phyloP scores from a whole-genome alignment of 2,113 vertebrate genomes.

The Geococcyx californianus region DNA sequence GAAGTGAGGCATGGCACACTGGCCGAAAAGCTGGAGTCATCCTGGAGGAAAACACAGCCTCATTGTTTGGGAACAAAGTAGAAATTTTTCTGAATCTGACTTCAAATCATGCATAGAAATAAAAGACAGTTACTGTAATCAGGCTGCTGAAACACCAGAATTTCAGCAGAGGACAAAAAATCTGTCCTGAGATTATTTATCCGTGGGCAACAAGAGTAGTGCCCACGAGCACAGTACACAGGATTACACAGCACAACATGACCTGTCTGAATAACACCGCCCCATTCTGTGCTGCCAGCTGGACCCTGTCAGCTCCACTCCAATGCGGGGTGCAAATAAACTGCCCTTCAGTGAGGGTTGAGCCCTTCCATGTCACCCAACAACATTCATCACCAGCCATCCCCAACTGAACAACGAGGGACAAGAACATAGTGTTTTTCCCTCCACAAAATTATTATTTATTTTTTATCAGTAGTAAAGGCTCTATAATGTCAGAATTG shows the following conservation, averaged over 20 bases:
- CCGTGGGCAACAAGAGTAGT: background rate
- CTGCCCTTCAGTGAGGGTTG: background rate
- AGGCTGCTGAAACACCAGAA: constrained; percentile 9
- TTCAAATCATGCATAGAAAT: constrained; percentile 5
- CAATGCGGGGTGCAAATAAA: background rate
- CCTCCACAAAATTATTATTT: constrained; percentile 35
- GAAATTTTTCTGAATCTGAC: background rate
- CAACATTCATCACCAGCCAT: background rate
- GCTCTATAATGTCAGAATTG: background rate
- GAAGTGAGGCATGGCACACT: background rate
- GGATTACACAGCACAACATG: background rate
- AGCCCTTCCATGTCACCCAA: background rate
- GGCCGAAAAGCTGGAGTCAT: background rate
- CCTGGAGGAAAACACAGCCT: background rate
- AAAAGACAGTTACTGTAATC: background rate
- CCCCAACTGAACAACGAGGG: background rate
- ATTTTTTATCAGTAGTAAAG: background rate
- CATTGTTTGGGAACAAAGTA: constrained; percentile 44
- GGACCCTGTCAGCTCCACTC: background rate
- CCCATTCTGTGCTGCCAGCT: background rate
- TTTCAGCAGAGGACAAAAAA: background rate
- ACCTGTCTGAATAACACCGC: background rate
- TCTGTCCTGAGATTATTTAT: background rate
- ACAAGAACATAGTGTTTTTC: background rate
- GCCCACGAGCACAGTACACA: background rate